Evolutionary conservation across 2,113 vertebrate genomes (phyloP).

Genomic region (Aplodontia rufa): DNA sequence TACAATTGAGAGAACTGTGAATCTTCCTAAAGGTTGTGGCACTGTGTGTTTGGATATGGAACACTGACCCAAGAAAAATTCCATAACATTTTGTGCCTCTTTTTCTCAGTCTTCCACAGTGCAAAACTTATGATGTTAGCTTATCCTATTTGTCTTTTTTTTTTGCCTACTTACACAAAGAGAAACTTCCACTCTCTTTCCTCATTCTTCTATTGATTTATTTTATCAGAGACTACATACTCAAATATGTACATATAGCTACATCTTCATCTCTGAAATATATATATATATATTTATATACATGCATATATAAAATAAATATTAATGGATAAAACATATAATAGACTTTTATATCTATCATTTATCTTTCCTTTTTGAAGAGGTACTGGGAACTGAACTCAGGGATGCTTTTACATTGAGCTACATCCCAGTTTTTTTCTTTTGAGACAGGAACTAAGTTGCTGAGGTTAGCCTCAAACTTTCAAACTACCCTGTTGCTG

Average conservation of each 20-base stretch:
- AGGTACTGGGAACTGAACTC: too few species aligned
- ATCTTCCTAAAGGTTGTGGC: not conserved
- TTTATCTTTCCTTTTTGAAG: too few species aligned
- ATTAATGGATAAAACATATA: not conserved
- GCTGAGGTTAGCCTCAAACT: too few species aligned
- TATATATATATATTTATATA: not conserved
- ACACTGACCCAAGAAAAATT: not conserved
- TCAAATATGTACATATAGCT: not conserved
- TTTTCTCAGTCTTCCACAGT: not conserved
- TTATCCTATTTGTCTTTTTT: not conserved
- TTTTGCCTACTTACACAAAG: not conserved
- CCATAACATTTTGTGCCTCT: not conserved
- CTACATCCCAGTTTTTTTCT: too few species aligned
- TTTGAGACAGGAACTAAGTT: too few species aligned
- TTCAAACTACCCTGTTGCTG: too few species aligned
- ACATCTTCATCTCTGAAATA: not conserved
- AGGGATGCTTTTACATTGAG: too few species aligned
- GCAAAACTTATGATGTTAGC: not conserved
- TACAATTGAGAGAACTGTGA: not conserved
- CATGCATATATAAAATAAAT: not conserved
- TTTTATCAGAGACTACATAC: not conserved
- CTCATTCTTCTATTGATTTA: not conserved
- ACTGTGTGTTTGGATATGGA: not conserved
- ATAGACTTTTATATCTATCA: not conserved
- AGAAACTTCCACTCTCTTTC: not conserved